A percentile compares a stretch with the other conserved stretches of the same genome.
phyloP scores from a whole-genome alignment of 2,797 vertebrate genomes.

The Poeciliopsis gracilis region DNA sequence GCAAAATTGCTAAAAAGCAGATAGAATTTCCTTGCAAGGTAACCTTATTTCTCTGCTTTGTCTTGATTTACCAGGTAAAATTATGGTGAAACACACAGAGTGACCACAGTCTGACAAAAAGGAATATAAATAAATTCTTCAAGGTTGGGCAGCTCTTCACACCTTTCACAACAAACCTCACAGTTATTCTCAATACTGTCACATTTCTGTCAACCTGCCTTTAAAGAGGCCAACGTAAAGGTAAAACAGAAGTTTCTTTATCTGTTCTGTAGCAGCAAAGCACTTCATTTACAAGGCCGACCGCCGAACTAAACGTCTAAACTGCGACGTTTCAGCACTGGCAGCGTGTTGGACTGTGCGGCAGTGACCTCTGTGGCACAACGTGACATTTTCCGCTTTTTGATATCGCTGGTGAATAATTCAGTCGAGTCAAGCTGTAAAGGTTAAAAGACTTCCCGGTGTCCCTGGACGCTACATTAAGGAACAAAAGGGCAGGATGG shows the following conservation, averaged over 20 bases:
- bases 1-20: background rate
- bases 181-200: background rate
- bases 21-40: background rate
- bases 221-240: background rate
- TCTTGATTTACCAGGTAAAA: background rate
- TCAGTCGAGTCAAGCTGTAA: conserved; percentile 1
- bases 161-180: background rate
- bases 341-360: background rate
- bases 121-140: background rate
- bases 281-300: background rate
- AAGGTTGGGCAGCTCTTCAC: background rate
- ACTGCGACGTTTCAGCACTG: background rate
- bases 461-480: conserved; percentile 1
- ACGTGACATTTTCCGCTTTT: background rate
- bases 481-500: background rate
- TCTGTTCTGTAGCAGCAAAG: background rate
- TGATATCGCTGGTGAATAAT: background rate
- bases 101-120: background rate
- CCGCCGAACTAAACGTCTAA: background rate
- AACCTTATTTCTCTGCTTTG: background rate
- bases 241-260: background rate
- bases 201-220: background rate
- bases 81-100: background rate
- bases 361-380: background rate
- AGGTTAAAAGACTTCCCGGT: background rate